Percentiles rank a stretch among this genome's conserved stretches.
phyloP scores from a whole-genome alignment of 2,888 invertebrate genomes.

The Gonocerus acuteangulatus region DNA sequence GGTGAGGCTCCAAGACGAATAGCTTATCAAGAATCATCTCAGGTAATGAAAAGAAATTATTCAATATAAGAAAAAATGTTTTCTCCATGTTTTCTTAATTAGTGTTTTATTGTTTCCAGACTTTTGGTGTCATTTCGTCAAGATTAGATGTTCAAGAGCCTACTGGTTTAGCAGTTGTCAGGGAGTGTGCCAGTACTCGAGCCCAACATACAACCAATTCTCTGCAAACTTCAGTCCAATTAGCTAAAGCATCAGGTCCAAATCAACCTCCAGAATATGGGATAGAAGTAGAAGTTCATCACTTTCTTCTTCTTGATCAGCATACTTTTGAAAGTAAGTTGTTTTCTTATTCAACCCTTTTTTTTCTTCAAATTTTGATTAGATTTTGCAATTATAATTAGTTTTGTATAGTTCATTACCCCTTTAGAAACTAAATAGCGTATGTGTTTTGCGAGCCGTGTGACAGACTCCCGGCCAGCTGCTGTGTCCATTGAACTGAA shows the following conservation, averaged over 20 bases:
- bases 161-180: slow-evolving; percentile 47
- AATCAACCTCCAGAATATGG: slow-evolving; percentile 51
- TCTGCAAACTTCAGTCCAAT: slow-evolving; percentile 43
- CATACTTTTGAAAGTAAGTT: slow-evolving; percentile 79
- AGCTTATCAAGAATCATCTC: slow-evolving; percentile 86
- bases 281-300: slow-evolving; percentile 84
- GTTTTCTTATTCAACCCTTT: not conserved
- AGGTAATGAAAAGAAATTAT: too few relatives aligned
- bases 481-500: too few relatives aligned
- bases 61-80: slow-evolving; percentile 45
- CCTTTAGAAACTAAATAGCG: too few relatives aligned
- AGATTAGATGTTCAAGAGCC: slow-evolving; percentile 80
- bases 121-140: slow-evolving; percentile 88
- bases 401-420: too few relatives aligned
- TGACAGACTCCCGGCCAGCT: not conserved
- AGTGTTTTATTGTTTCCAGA: slow-evolving; percentile 46
- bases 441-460: too few relatives aligned
- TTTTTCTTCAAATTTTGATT: slow-evolving; percentile 44
- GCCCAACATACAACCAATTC: slow-evolving; percentile 57
- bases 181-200: slow-evolving; percentile 71
- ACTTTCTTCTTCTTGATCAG: slow-evolving; percentile 85
- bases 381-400: not conserved
- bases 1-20: slow-evolving; percentile 91
- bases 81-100: not conserved
- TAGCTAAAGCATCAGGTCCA: slow-evolving; percentile 41